These are phyloP conservation scores for Takifugu ocellatus DNA, from an alignment of 2,797 vertebrate genomes.

Conservation along the genomic window DNA sequence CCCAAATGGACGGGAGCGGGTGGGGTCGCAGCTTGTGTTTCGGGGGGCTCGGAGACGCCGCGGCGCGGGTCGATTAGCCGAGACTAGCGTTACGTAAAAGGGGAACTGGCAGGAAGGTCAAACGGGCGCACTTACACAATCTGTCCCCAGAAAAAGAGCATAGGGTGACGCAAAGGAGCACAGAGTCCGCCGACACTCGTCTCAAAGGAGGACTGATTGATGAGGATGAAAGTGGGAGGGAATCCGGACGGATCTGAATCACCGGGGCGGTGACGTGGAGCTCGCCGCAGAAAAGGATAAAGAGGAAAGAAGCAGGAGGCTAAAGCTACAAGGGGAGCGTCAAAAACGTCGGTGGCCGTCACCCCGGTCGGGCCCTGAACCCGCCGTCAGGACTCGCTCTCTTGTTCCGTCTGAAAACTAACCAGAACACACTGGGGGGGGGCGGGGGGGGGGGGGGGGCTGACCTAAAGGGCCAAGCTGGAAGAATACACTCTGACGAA, in stretches of 20 bases:
- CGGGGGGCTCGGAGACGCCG: not conserved
- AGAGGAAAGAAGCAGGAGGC: not conserved
- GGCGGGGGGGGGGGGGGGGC: too few species aligned
- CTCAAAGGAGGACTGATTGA: slow-evolving; percentile 37
- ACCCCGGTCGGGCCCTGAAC: slow-evolving; percentile 22
- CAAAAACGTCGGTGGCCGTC: slow-evolving; percentile 14
- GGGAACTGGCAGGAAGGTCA: slow-evolving; percentile 52
- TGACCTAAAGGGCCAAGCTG: too few species aligned
- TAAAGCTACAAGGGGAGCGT: slow-evolving; percentile 13
- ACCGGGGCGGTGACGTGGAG: slow-evolving; percentile 46
- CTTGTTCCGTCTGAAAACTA: too few species aligned
- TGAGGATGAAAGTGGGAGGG: slow-evolving; percentile 51
- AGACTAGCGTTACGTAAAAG: slow-evolving; percentile 43
- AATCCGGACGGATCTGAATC: slow-evolving; percentile 53
- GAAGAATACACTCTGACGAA: too few species aligned
- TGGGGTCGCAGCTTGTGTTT: slow-evolving; percentile 13
- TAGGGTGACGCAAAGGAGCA: slow-evolving; percentile 23
- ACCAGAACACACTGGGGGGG: too few species aligned
- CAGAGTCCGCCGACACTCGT: slow-evolving; percentile 30
- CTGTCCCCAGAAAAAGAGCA: slow-evolving; percentile 43
- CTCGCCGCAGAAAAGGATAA: slow-evolving; percentile 22
- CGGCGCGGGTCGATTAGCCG: slow-evolving; percentile 46
- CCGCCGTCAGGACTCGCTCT: not conserved
- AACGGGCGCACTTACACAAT: slow-evolving; percentile 49
- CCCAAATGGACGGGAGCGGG: not conserved